Evolutionary conservation across 2,888 invertebrate species (phyloP), one percentile per base, ranked within the genome.

Genomic region (Dolichopus griseipennis): DNA sequence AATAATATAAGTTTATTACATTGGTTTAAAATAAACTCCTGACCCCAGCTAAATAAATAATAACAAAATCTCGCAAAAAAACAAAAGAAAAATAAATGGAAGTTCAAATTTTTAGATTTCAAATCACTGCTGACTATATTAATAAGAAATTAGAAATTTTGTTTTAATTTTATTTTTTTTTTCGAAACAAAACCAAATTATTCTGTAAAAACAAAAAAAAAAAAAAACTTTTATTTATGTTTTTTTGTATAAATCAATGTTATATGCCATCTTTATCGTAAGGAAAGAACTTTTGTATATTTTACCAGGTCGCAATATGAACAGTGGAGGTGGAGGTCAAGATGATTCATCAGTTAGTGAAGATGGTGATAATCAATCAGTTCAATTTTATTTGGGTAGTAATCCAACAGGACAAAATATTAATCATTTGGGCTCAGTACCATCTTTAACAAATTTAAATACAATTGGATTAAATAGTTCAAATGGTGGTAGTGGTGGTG

Each of bases 341-440:
- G 79, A 79, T 69, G 79, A 79, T 73, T 78, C 79, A 66, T 78
- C 79, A 33, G 75, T 76, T 67, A 79, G 79, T 71, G 79, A 79
- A 67, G 79, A 79, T 68, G 77, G 76, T 68, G 77, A 76, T 66
- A 75, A 73, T 70, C 76, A 76, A 71, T 77, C 78, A 9, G 77
- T 77, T 27, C 76, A 77, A 68, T 77, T 77, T 71, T 75, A 74
- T 71, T 73, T 76, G 67, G 76, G 77, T 41, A 72, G 72, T 65
- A 70, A 74, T 67, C 74, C 75, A 43, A 18, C 63, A 65, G 12
- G 43, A 65, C 62, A 20, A 61, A 12, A 65, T 37, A 69, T 65
- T 64, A 70, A 72, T 67, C 69, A 67, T 37, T 37, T 66, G n/a
- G 67, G 70, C 65, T 63, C 71, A 61, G 12, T 66, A 6, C 65